phyloP scores from a whole-genome alignment of 2,797 vertebrate genomes.

The Chiloscyllium punctatum region DNA sequence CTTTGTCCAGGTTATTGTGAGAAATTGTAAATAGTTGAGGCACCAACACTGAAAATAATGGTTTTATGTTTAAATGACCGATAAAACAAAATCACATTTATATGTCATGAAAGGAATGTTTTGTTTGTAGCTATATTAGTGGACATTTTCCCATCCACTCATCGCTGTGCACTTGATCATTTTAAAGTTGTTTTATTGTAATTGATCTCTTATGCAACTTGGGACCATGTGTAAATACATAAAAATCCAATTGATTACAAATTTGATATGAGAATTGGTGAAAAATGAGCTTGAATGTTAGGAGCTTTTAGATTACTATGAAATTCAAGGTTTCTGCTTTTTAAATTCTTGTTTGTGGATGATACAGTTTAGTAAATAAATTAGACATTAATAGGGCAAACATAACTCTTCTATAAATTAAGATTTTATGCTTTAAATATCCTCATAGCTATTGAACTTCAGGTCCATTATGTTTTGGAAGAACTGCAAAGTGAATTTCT shows the following conservation, averaged over 20 bases:
- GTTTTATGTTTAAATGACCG: not conserved
- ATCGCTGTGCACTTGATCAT: not conserved
- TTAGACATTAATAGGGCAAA: not conserved
- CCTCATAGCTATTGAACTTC: not conserved
- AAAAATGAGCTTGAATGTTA: not conserved
- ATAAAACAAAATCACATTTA: not conserved
- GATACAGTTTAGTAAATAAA: not conserved
- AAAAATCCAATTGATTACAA: not conserved
- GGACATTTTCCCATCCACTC: not conserved
- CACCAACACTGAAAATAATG: too few relatives aligned
- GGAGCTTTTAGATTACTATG: not conserved
- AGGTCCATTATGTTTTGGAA: not conserved
- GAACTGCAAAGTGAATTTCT: not conserved
- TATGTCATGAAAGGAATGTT: not conserved
- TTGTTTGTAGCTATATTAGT: not conserved
- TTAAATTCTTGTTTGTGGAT: not conserved
- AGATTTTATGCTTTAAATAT: constrained; percentile 10
- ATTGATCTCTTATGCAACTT: not conserved
- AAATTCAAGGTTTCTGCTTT: not conserved
- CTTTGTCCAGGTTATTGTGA: too few relatives aligned
- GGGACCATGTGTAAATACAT: not conserved
- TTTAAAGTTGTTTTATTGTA: not conserved
- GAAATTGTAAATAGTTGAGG: too few relatives aligned
- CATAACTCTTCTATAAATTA: not conserved
- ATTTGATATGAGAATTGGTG: not conserved